Base-by-base conservation (phyloP, 37 sponge, comb jelly and placozoan species). In the Chondrilla cf. caribensis region DNA sequence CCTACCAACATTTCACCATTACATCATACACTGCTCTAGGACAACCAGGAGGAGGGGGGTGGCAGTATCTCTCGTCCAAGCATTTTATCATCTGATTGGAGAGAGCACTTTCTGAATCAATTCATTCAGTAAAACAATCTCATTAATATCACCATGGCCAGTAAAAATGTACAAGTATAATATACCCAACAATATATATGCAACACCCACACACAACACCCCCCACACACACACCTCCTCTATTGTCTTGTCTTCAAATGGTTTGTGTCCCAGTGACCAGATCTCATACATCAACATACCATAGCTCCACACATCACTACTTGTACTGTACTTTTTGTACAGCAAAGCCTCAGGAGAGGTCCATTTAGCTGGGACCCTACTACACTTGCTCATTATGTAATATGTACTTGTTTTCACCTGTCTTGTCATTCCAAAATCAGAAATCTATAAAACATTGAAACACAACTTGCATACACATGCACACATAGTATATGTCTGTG, bases 261-360 rank as follows among this genome's bases (percentile, higher is more conserved):
- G 68, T 26, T 67, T 67, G 68, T 67, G 68, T 67, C 68, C 68
- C 26, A 67, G 32, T 67, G 68, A 67, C 68, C 68, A 67, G 24
- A 67, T 67, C 68, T 67, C 68, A 4, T 67, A 67, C 68, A 67
- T 67, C 68, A 67, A 33, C 68, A 67, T 67, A 7, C 68, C 68
- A 28, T 67, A 67, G 68, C 68, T 67, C 68, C 68, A 67, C 17
- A 67, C 35, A 33, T 67, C 68, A 67, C 68, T 67, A 8, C 35
- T 67, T 67, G 32, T 67, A 4, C 35, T 67, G 68, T 67, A 67
- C 68, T 67, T 67, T 29, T 67, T 67, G 68, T 31, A 67, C 35
- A 67, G 2, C 7, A 67, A 1, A 33, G 68, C 68, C 35, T 67
- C 68, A 7, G 68, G 68, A 67, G 68, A 28, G 32, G 68, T 67